Conservation (phyloP, 2,888 invertebrate species). For the Ischnura elegans region DNA sequence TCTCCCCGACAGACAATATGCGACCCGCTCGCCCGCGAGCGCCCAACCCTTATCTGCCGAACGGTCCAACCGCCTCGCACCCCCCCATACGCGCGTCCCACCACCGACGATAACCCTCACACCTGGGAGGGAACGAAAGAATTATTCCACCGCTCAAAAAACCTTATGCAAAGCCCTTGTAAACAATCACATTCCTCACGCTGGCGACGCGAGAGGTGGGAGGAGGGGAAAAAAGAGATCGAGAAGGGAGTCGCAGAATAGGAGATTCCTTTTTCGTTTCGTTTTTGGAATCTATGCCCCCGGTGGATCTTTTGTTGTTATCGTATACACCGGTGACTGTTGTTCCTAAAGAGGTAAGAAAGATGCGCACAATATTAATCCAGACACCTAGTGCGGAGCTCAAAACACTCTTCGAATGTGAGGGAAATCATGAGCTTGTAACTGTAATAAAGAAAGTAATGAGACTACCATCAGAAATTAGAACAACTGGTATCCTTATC, state of each 20-base stretch:
- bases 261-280: slow-evolving; percentile 20
- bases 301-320: background rate
- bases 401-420: no score
- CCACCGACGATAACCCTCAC: background rate
- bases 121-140: slow-evolving; percentile 39
- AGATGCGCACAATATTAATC: background rate
- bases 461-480: no score
- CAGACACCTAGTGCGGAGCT: background rate
- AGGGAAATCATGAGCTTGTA: no score
- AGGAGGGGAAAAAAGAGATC: background rate
- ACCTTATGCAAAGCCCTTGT: slow-evolving; percentile 52
- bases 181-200: slow-evolving; percentile 61
- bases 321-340: background rate
- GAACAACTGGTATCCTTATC: no score
- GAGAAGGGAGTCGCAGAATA: background rate
- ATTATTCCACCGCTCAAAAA: slow-evolving; percentile 45
- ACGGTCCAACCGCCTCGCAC: background rate
- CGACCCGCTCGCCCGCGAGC: slow-evolving; percentile 11
- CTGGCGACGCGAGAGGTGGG: background rate
- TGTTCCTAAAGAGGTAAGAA: background rate
- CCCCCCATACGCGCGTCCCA: background rate
- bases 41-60: background rate
- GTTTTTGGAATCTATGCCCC: background rate
- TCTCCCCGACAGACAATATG: slow-evolving; percentile 59
- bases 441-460: no score